Evolutionary conservation across 2,113 vertebrate species (phyloP), one percentile per base, ranked within the genome.

Genomic region (Spilogale gracilis): DNA sequence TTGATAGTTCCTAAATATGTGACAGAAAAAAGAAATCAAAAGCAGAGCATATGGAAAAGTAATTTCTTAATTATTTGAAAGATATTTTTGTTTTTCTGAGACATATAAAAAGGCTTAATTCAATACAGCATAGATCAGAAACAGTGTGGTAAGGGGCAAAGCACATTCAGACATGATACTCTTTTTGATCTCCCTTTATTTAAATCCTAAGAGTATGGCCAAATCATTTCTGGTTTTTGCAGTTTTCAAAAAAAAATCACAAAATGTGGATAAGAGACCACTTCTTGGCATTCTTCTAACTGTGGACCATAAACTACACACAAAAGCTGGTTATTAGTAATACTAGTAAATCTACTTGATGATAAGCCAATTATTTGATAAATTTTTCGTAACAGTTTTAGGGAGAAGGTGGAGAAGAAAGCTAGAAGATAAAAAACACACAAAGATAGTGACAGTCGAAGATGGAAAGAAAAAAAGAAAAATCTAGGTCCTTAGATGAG

Each of bases 11-110:
- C 17, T 80, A 48, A 80, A 80, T 32, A 96, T 4, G 50, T 14
- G 61, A 89, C 18, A 86, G 17, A 38, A 91, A 95, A 92, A 58
- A 5, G 5, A 87, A 90, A 61, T 78, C 63, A 79, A 94, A 92
- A 27, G 12, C 27, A 81, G 25, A 94, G 6, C 10, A 65, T 50
- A 73, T 43, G 5, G 25, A 94, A 96, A 80, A 96, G 5, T 54
- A 87, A 92, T 65, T 43, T 92, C 76, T 85, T 78, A 91, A 92
- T 69, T 95, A 94, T 79, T 94, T 88, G 43, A 48, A 82, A 95
- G 67, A 84, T 25, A 65, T n/a, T 85, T 73, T 92, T 50, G 50
- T 45, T 96, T 96, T 92, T n/a, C 63, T 82, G 6, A 95, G 20
- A 50, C 65, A 60, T 16, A 85, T 5, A 80, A 94, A 79, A 81